These are phyloP conservation scores for Phataginus tetradactyla DNA, from an alignment of 2,797 vertebrate genomes.

Conservation along the genomic window DNA sequence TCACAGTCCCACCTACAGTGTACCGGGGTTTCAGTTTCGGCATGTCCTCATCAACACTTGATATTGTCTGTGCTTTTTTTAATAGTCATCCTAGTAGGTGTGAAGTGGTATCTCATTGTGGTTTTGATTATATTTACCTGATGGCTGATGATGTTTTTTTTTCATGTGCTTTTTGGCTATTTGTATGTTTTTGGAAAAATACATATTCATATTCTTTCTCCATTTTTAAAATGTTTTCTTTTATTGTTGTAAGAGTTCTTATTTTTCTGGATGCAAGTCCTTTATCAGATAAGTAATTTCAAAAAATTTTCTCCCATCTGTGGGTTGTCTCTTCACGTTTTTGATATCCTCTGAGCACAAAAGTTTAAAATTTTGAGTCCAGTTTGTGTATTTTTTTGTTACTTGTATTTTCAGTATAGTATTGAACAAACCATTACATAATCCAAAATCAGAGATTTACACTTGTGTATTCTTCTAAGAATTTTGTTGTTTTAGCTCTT, in stretches of 20 bases:
- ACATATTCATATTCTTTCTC: not conserved
- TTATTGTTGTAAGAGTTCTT: not conserved
- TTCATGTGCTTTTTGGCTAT: not conserved
- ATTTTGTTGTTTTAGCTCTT: not conserved
- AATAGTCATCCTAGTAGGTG: not conserved
- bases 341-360: not conserved
- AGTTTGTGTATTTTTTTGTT: constrained; percentile 13
- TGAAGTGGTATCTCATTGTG: not conserved
- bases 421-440: constrained; percentile 4
- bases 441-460: not conserved
- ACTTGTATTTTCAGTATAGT: not conserved
- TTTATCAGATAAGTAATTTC: not conserved
- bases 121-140: constrained; percentile 7
- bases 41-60: not conserved
- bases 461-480: not conserved
- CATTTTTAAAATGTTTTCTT: not conserved
- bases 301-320: not conserved
- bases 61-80: not conserved
- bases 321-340: not conserved
- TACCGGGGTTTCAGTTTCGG: not conserved
- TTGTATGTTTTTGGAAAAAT: not conserved
- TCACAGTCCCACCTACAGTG: not conserved
- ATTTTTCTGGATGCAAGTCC: not conserved
- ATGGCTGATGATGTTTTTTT: not conserved
- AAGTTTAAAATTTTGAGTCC: not conserved